Evolutionary conservation across 2,888 invertebrate species (phyloP), one percentile per base, ranked within the genome.

Genomic region (Diloba caeruleocephala): DNA sequence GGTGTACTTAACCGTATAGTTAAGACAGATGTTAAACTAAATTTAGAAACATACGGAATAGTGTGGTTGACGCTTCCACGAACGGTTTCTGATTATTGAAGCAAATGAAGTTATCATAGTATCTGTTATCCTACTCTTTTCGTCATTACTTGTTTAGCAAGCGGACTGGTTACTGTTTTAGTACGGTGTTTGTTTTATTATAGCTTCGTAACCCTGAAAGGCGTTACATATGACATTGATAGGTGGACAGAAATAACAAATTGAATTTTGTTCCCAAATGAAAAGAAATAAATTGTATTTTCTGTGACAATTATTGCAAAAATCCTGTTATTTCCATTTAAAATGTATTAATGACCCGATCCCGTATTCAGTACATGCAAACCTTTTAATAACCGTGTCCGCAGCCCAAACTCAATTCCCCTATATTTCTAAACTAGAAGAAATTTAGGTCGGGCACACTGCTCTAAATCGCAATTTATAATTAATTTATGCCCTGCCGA

Each of bases 401-500:
- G 51, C 17, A n/a, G n/a, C 2, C 19, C 25, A 23, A 63, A 52
- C 12, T 13, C 3, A 0, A 1, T n/a, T 1, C 23, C 43, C 51
- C 1, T 68, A 46, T 53, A 37, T 64, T 57, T 38, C n/a, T 19
- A 36, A 51, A 55, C 60, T 60, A 54, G 44, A 56, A 36, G 52
- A 68, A 56, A 71, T 67, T 69, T 59, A 72, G 63, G 55, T 60
- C 51, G 55, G 64, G 50, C 38, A 59, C 43, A 59, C 62, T 48
- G 59, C 50, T 68, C 68, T 57, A 72, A 75, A 74, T 72, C 67
- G 62, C 68, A 64, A 66, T 72, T 49, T 74, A 72, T 75, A 74
- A 75, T 75, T 72, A 75, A 75, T 75, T 75, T 71, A 71, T 70
- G 58, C 58, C 48, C 51, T 56, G 23, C 63, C 56, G 39, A 51